Evolutionary conservation across 2,888 invertebrate species (phyloP).

Genomic region (Pheosia tremula): DNA sequence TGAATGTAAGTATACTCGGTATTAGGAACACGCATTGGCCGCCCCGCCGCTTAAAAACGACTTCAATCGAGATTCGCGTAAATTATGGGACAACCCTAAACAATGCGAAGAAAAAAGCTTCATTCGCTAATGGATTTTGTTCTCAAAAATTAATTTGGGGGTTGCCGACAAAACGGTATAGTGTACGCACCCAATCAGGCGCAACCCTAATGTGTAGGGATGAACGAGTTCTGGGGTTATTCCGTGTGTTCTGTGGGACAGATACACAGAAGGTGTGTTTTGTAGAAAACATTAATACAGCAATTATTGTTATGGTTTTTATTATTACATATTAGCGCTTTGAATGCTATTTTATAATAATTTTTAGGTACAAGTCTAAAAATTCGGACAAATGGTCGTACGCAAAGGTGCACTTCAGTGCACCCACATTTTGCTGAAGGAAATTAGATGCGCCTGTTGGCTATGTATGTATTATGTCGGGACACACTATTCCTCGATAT

Average conservation of each 20-base stretch:
- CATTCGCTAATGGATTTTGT: constrained; percentile 83
- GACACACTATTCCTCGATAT: too few species aligned
- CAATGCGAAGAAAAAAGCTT: constrained; percentile 74
- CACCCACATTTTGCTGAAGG: too few species aligned
- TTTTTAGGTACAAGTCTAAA: too few species aligned
- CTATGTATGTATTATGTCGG: too few species aligned
- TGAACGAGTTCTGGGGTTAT: constrained; percentile 19
- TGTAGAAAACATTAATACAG: background rate
- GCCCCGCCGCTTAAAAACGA: constrained; percentile 79
- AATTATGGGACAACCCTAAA: constrained; percentile 81
- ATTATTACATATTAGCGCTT: too few species aligned
- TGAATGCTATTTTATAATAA: too few species aligned
- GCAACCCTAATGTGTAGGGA: constrained; percentile 52
- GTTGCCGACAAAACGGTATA: constrained; percentile 73
- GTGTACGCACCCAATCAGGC: constrained; percentile 75
- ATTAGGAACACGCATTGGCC: constrained; percentile 60
- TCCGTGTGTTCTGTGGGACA: constrained; percentile 5
- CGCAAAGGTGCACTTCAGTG: too few species aligned
- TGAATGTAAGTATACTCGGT: constrained; percentile 12
- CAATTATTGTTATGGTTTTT: too few species aligned
- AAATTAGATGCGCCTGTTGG: too few species aligned
- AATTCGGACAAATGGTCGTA: too few species aligned
- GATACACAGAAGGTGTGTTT: background rate
- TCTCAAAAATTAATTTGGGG: constrained; percentile 83
- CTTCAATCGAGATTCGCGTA: constrained; percentile 79